phyloP scores from a whole-genome alignment of 37 sponge, comb jelly and placozoan genomes.

The Theonella swinhoei region DNA sequence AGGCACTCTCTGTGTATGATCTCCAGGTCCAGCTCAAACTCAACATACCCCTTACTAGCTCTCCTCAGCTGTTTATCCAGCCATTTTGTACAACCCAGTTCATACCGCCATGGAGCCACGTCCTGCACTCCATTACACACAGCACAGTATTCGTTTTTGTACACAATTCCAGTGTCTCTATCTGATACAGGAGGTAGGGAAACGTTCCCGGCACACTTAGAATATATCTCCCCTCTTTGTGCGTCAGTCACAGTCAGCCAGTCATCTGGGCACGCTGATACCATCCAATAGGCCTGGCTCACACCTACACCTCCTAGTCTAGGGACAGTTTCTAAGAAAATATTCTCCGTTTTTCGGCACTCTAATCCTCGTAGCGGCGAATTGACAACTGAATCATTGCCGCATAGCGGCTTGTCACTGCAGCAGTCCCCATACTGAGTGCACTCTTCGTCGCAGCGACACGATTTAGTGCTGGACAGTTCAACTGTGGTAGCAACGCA shows the following conservation, averaged over 20 bases:
- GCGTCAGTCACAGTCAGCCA: not conserved
- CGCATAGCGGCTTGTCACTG: too few species aligned
- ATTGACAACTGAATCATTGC: not conserved
- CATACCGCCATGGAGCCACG: constrained; percentile 8
- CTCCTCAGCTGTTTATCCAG: not conserved
- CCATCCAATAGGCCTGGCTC: constrained; percentile 15
- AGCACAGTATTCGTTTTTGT: constrained; percentile 58
- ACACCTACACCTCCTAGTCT: not conserved
- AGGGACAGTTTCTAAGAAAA: not conserved
- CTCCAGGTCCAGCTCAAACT: not conserved
- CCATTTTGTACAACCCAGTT: constrained; percentile 4
- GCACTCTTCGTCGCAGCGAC: constrained; percentile 29
- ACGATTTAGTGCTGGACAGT: not conserved
- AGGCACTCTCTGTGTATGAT: not conserved
- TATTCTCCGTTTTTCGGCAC: constrained; percentile 6
- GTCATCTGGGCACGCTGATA: constrained; percentile 11
- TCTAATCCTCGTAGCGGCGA: not conserved
- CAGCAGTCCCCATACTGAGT: constrained; percentile 30
- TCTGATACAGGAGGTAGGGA: constrained; percentile 38
- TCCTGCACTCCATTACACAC: constrained; percentile 26
- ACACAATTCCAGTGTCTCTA: constrained; percentile 28
- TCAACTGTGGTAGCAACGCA: not conserved
- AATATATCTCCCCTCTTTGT: not conserved
- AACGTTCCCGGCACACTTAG: not conserved
- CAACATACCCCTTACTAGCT: not conserved